Conservation (phyloP, 2,888 invertebrate genomes). For the Neoitamus cyanurus region DNA sequence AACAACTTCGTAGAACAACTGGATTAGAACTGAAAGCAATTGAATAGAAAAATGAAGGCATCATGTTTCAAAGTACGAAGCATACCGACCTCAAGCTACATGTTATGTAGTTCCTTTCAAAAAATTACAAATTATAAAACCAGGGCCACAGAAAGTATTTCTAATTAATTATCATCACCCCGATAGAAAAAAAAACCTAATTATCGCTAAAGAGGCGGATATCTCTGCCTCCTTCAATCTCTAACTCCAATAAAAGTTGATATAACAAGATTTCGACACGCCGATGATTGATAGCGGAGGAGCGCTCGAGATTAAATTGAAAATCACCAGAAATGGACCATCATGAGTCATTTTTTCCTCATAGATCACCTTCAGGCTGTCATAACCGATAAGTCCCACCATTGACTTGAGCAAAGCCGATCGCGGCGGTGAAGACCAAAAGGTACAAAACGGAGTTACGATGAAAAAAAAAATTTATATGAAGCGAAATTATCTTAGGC, state of each 20-base stretch:
- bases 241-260: background rate
- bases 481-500: background rate
- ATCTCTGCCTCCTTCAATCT: background rate
- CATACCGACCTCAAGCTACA: background rate
- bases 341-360: conserved; percentile 32
- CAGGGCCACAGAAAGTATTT: background rate
- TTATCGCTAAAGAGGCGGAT: background rate
- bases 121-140: background rate
- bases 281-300: conserved; percentile 34
- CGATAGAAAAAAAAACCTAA: background rate
- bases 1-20: no score
- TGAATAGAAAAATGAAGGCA: no score
- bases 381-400: conserved; percentile 21
- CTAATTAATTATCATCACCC: conserved; percentile 5
- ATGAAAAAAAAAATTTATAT: background rate
- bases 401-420: conserved; percentile 16
- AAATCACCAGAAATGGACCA: conserved; percentile 37
- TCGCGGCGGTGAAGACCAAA: conserved; percentile 34
- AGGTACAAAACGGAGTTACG: background rate
- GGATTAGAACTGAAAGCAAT: no score
- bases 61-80: no score
- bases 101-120: background rate
- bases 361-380: conserved; percentile 39
- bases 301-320: conserved; percentile 40
- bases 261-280: conserved; percentile 39